A percentile compares a stretch with the other conserved stretches of the same genome.
Evolutionary conservation across 2,888 invertebrate genomes (phyloP).

Genomic region (Aleiodes testaceus): DNA sequence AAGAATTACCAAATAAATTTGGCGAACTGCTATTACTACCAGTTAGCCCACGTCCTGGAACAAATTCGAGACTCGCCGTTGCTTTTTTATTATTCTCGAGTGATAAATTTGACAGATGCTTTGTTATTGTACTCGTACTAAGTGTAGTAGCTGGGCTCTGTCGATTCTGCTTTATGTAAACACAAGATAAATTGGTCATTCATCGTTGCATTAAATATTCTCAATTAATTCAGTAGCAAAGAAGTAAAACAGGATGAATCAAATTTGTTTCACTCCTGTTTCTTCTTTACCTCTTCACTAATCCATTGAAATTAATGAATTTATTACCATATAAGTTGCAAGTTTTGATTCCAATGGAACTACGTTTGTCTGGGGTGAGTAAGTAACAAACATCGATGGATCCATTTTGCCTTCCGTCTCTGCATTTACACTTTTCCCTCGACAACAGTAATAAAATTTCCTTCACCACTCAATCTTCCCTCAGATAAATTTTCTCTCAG

Average conservation of each 20-base stretch:
- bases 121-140: constrained; percentile 66
- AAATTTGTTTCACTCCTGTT: background rate
- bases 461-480: background rate
- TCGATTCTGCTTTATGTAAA: constrained; percentile 65
- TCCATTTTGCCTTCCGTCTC: constrained; percentile 77
- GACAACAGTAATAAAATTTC: constrained; percentile 1
- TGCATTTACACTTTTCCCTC: constrained; percentile 64
- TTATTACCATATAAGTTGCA: constrained; percentile 86
- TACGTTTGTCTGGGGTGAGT: constrained; percentile 80
- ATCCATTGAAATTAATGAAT: background rate
- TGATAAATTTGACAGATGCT: constrained; percentile 69
- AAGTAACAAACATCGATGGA: constrained; percentile 80
- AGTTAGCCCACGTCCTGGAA: constrained; percentile 66
- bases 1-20: constrained; percentile 69
- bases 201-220: constrained; percentile 3
- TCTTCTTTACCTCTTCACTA: background rate
- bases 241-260: background rate
- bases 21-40: constrained; percentile 70
- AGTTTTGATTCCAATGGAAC: constrained; percentile 89
- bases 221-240: constrained; percentile 15
- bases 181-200: constrained; percentile 46
- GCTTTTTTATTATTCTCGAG: constrained; percentile 69
- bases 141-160: constrained; percentile 64
- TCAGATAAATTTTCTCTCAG: background rate
- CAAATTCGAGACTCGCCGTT: constrained; percentile 66